Evolutionary conservation across 2,888 invertebrate genomes (phyloP), one percentile per base, ranked within the genome.

Genomic region (Kryphioiulus occultus): DNA sequence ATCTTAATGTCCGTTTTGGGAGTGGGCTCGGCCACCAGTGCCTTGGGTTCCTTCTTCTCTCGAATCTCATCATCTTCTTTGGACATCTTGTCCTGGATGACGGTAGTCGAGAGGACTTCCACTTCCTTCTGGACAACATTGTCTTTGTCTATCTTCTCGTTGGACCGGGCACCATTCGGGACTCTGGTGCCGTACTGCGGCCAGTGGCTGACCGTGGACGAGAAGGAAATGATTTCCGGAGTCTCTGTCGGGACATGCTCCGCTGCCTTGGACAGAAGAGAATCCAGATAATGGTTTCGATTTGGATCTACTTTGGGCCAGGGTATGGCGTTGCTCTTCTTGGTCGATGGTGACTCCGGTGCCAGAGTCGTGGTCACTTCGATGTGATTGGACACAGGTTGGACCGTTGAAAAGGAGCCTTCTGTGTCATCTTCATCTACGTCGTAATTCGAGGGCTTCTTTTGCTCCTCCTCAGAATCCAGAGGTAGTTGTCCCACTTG

Each of bases 1-100:
- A 85, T 44, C 0, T n/a, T 85, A 39, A 85, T 85, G 17, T 85
- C 85, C 19, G 85, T 44, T 22, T 85, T 44, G 1, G 85, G 85
- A 39, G n/a, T 85, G 26, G n/a, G 9, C 9, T 68, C 19, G 68
- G 26, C 9, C 0, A 26, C 22, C 1, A 26, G 53, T n/a, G 22
- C 10, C 68, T 68, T 78, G 78, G 30, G 19, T n/a, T n/a, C 30
- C 15, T 44, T 78, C 78, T 9, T 78, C 68, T 68, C 68, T 22
- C 22, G 9, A 5, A n/a, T n/a, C n/a, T n/a, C n/a, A n/a, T 53
- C 53, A 1, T 53, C 53, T 17, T 53, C 53, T 17, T n/a, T n/a
- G n/a, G n/a, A n/a, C n/a, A n/a, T 78, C 30, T 78, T 78, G 26
- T 78, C 78, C 30, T 78, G 78, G 22, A 30, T 30, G 53, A 17